Conservation (phyloP, 2,113 vertebrate species). For the Catagonus wagneri region DNA sequence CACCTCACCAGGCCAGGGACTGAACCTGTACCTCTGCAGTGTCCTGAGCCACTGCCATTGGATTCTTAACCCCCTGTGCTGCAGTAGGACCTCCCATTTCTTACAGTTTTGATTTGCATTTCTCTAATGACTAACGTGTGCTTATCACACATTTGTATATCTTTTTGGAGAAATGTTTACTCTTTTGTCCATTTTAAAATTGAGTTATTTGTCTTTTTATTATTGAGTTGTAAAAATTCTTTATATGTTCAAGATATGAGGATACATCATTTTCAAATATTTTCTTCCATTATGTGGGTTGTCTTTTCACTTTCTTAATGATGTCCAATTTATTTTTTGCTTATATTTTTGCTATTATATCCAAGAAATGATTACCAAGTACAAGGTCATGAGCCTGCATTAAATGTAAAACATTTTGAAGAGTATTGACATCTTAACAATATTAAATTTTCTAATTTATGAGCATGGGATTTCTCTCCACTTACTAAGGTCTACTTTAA, state of each 20-base stretch:
- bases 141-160: background rate
- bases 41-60: too few relatives aligned
- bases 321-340: background rate
- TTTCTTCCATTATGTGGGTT: background rate
- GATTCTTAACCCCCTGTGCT: too few relatives aligned
- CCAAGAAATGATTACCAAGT: background rate
- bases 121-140: background rate
- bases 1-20: too few relatives aligned
- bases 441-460: background rate
- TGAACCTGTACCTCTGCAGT: too few relatives aligned
- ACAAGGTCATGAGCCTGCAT: background rate
- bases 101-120: background rate
- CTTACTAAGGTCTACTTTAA: background rate
- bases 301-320: background rate
- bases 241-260: background rate
- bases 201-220: background rate
- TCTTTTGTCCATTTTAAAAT: background rate
- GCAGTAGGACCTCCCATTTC: background rate
- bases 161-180: constrained; percentile 45
- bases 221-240: background rate
- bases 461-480: background rate
- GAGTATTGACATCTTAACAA: background rate
- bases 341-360: background rate
- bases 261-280: background rate
- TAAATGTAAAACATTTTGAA: background rate